phyloP scores from a whole-genome alignment of 2,797 vertebrate species.

The Phyllotis vaccarum region DNA sequence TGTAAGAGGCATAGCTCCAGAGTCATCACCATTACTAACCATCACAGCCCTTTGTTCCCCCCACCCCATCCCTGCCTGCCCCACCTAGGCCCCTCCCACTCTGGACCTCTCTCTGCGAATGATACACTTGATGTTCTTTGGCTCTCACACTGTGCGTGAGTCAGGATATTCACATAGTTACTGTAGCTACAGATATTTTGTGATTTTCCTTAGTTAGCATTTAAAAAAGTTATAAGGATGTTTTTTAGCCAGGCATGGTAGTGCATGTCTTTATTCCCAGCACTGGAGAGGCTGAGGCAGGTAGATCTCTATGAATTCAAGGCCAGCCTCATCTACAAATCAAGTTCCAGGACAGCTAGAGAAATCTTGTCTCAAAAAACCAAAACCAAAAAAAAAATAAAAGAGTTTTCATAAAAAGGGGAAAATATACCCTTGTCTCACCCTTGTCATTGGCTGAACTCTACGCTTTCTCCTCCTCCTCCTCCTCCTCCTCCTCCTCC shows the following conservation, averaged over 20 bases:
- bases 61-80: accelerated
- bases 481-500: too few relatives aligned
- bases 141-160: background rate
- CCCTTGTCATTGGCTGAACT: background rate
- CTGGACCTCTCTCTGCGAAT: background rate
- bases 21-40: background rate
- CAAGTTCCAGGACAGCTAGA: too few relatives aligned
- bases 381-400: too few relatives aligned
- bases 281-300: too few relatives aligned
- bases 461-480: background rate
- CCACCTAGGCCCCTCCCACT: background rate
- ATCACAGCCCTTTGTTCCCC: too few relatives aligned
- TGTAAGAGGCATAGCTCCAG: too few relatives aligned
- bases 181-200: slow-evolving; percentile 12
- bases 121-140: background rate
- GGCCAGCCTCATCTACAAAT: too few relatives aligned
- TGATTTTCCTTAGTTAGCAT: slow-evolving; percentile 8
- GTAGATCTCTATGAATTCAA: too few relatives aligned
- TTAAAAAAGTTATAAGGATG: background rate
- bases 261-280: too few relatives aligned
- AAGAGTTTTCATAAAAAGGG: background rate
- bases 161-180: slow-evolving; percentile 18
- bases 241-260: background rate
- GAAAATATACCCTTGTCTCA: background rate
- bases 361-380: too few relatives aligned